Evolutionary conservation across 1,140 invertebrate genomes (phyloP).

Genomic region (Dreissena polymorpha): DNA sequence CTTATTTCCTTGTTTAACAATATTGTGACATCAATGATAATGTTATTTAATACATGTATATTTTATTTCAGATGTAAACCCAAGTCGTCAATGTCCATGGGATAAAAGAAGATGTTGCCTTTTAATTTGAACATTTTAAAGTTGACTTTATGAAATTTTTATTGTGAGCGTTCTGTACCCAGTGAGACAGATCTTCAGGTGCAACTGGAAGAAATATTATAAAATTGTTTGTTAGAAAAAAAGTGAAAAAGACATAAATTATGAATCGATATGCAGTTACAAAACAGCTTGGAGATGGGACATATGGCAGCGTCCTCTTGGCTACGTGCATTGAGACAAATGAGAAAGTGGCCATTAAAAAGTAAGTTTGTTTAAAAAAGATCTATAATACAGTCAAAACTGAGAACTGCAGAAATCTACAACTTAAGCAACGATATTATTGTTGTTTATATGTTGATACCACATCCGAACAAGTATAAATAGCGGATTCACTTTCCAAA

Average conservation of each 20-base stretch:
- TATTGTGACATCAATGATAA: too few species aligned
- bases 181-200: background rate
- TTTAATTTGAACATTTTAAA: background rate
- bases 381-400: too few species aligned
- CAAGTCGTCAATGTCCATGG: background rate
- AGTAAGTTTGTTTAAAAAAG: constrained; percentile 79
- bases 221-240: constrained; percentile 3
- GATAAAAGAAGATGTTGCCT: background rate
- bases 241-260: constrained; percentile 48
- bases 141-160: background rate
- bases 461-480: too few species aligned
- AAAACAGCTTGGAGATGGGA: constrained; percentile 98
- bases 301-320: constrained; percentile 98
- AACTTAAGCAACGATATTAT: too few species aligned
- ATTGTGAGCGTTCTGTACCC: background rate
- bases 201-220: background rate
- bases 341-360: constrained; percentile 99
- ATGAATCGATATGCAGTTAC: constrained; percentile 95
- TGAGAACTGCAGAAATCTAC: too few species aligned
- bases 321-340: constrained; percentile 97
- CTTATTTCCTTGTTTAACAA: too few species aligned
- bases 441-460: too few species aligned
- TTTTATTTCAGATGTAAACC: background rate
- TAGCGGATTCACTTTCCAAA: too few species aligned
- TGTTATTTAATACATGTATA: too few species aligned